These are phyloP conservation scores for Cyprinella venusta DNA, from an alignment of 2,797 vertebrate species.

Conservation along the genomic window DNA sequence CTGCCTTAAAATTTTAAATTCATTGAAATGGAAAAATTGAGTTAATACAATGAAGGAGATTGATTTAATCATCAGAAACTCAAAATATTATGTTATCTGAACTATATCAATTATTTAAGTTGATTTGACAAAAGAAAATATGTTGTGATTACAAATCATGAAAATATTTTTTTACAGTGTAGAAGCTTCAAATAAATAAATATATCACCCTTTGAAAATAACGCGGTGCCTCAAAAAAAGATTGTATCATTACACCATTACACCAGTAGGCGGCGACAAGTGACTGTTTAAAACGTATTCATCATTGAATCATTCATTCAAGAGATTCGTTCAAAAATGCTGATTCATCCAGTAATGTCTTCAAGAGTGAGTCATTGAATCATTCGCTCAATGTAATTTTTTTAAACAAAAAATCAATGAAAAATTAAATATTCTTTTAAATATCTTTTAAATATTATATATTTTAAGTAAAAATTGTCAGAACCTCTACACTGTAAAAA, in stretches of 20 bases:
- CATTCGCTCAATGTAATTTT: neutral
- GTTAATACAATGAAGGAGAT: too few relatives aligned
- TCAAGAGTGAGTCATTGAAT: neutral
- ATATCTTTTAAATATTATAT: neutral
- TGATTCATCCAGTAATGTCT: neutral
- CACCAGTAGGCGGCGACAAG: neutral
- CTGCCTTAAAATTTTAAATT: too few relatives aligned
- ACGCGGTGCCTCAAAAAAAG: rapidly evolving
- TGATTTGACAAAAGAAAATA: too few relatives aligned
- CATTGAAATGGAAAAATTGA: too few relatives aligned
- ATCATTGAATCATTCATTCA: neutral
- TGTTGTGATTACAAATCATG: too few relatives aligned
- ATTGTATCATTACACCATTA: neutral
- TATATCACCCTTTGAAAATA: neutral
- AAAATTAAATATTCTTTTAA: neutral
- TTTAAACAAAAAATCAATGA: neutral
- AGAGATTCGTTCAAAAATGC: neutral
- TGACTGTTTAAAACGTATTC: too few relatives aligned
- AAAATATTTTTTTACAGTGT: too few relatives aligned
- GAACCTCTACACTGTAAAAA: neutral
- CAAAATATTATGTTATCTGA: too few relatives aligned
- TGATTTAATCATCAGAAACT: too few relatives aligned
- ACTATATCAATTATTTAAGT: too few relatives aligned
- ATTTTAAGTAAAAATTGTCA: neutral
- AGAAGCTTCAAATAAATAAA: neutral